Evolutionary conservation across 2,113 vertebrate genomes (phyloP), one percentile per base, ranked within the genome.

Genomic region (Microcebus lehilahytsara): DNA sequence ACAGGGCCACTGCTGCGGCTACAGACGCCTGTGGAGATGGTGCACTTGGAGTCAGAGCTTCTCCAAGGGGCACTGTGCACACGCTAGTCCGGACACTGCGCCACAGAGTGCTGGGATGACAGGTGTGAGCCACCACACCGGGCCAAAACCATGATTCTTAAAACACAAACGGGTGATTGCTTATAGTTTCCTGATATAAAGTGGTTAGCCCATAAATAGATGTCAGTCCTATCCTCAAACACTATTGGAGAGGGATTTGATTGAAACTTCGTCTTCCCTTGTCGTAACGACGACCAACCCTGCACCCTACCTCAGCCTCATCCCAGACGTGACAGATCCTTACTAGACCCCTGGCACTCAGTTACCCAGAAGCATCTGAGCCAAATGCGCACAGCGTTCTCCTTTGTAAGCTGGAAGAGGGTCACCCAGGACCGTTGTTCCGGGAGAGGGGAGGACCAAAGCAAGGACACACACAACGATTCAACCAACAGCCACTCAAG

Each of bases 161-260:
- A 89, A 79, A 53, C 66, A 53, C 42, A 53, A 62, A 83, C 62
- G 37, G 40, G 51, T 60, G 58, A 60, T 79, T 37, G 30, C 3
- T 95, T 93, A 32, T 12, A 42, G 10, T 91, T 89, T 95, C 27
- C 49, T 85, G 30, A 78, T 60, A n/a, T 34, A 49, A 71, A 92
- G 67, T 42, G 27, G 2, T 34, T 94, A 25, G 20, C n/a, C 5
- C 3, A 60, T 49, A 78, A 13, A 32, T 49, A 67, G 9, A 67
- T 46, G 19, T 87, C 32, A 72, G 53, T 81, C 7, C 25, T 87
- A 4, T 69, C 79, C 22, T 93, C 14, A 93, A 46, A 46, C 20
- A 9, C 1, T 42, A 12, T 64, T 53, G 51, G 16, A 58, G 53
- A 77, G 51, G 17, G 42, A 51, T 40, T 66, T 89, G 58, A 89